Evolutionary conservation across 2,113 vertebrate genomes (phyloP).

Genomic region (Apodemus sylvaticus): DNA sequence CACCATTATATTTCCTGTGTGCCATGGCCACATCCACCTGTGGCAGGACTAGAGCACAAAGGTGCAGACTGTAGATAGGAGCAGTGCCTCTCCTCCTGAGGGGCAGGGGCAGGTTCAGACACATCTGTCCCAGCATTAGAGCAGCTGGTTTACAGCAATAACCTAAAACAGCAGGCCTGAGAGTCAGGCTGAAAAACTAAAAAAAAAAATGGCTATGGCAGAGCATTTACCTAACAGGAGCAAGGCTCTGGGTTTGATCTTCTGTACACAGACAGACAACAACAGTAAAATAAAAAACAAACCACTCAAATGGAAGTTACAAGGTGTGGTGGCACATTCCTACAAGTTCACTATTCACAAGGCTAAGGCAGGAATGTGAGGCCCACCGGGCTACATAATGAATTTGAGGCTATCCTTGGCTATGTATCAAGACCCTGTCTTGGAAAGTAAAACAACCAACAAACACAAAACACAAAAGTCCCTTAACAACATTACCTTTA

Average conservation of each 20-base stretch:
- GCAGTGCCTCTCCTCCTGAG: constrained; percentile 58
- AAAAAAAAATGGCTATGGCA: not conserved
- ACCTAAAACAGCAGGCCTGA: not conserved
- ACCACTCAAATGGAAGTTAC: not conserved
- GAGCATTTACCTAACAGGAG: not conserved
- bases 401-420: not conserved
- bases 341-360: not conserved
- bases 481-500: not conserved
- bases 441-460: not conserved
- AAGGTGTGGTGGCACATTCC: too few relatives aligned
- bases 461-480: not conserved
- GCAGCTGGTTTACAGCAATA: constrained; percentile 55
- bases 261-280: not conserved
- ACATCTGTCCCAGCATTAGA: constrained; percentile 27
- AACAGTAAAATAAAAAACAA: not conserved
- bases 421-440: not conserved
- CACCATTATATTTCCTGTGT: not conserved
- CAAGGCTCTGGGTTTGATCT: not conserved
- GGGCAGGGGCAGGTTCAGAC: constrained; percentile 46
- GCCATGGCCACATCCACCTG: not conserved
- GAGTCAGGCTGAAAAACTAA: not conserved
- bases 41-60: not conserved
- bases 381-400: not conserved
- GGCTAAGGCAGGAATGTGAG: not conserved
- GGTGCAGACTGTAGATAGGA: not conserved